Percentiles rank a stretch among this genome's conserved stretches.
phyloP scores from a whole-genome alignment of 2,888 invertebrate genomes.

The Athetis lepigone region DNA sequence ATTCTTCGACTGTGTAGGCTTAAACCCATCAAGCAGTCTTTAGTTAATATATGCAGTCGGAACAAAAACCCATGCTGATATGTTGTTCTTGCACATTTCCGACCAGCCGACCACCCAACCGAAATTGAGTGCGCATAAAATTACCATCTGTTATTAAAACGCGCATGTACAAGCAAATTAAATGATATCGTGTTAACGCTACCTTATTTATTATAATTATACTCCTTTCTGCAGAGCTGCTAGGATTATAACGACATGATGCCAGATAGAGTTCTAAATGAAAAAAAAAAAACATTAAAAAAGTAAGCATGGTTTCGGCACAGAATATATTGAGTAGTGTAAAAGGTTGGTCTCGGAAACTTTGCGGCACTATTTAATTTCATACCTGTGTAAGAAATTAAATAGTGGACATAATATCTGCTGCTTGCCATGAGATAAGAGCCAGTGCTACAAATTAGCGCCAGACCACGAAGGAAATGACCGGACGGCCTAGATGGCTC shows the following conservation, averaged over 20 bases:
- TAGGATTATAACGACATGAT: slow-evolving; percentile 6
- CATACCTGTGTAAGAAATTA: too few species aligned
- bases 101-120: slow-evolving; percentile 71
- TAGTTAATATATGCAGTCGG: slow-evolving; percentile 39
- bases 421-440: too few species aligned
- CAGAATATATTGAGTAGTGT: too few species aligned
- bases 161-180: slow-evolving; percentile 65
- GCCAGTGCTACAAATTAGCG: too few species aligned
- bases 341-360: too few species aligned
- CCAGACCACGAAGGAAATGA: too few species aligned
- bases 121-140: slow-evolving; percentile 76
- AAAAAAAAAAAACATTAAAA: too few species aligned
- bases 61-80: slow-evolving; percentile 45
- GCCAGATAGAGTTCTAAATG: neutral
- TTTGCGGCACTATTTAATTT: too few species aligned
- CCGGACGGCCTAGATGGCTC: too few species aligned
- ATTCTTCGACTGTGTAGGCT: slow-evolving; percentile 5
- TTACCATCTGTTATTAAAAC: slow-evolving; percentile 78
- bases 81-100: slow-evolving; percentile 44
- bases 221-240: slow-evolving; percentile 10
- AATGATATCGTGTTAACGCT: slow-evolving; percentile 59
- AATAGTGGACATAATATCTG: too few species aligned
- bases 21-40: slow-evolving; percentile 1
- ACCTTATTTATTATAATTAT: slow-evolving; percentile 36
- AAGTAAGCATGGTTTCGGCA: too few species aligned